Evolutionary conservation across 1,140 invertebrate species (phyloP), one percentile per base, ranked within the genome.

Genomic region (Alviniconcha marisindica): DNA sequence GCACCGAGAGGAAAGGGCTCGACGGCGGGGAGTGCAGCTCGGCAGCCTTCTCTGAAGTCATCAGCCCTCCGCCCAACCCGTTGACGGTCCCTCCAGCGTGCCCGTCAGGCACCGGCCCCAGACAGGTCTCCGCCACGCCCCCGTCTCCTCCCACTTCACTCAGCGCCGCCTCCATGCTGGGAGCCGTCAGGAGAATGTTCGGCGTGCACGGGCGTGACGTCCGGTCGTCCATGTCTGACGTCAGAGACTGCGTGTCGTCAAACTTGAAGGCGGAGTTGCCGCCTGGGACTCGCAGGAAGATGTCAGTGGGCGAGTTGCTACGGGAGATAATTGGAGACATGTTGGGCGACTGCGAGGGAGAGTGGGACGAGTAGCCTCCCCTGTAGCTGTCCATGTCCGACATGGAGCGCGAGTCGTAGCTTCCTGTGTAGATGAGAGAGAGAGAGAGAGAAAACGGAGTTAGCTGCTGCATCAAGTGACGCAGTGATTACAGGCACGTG

Each of bases 161-260:
- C 36, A 63, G 42, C 1, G 51, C 28, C n/a, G 31, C 48, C 69
- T 63, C 56, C 21, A 56, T 40, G 14, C 40, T 81, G 33, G 78
- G 78, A 40, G 51, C 54, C 15, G 81, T 76, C 81, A 76, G 81
- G 71, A 82, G 73, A 31, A 74, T 82, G 73, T 74, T 76, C 15
- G 81, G 54, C n/a, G 71, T 82, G 81, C 54, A 40, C 2, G 81
- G 81, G 21, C 73, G 71, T 24, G 69, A 74, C 0, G 71, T 21
- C 15, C 60, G 18, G 4, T 66, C 60, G 15, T 15, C 38, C 2
- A 60, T 28, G 18, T 74, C 71, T 82, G 69, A 63, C 24, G 48
- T 60, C 38, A 76, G 33, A 18, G 81, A 82, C 81, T 82, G 81
- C 24, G 73, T 76, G 73, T 76, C 73, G 48, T 82, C 66, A 31